Evolutionary conservation across 1,140 invertebrate genomes (phyloP).

Genomic region (Euura saliciscinereae): DNA sequence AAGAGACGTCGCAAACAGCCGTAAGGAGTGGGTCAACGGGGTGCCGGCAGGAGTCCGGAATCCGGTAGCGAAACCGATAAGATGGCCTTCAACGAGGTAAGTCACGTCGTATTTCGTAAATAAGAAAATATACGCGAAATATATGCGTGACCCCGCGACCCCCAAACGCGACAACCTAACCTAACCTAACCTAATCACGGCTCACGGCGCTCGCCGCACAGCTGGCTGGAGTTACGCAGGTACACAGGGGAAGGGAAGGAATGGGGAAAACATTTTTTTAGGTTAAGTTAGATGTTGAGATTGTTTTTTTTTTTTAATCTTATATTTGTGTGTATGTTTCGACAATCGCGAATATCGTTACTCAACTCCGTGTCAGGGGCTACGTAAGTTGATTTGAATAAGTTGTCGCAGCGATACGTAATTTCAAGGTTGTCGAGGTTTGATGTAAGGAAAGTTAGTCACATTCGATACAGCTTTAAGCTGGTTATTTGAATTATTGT

Average conservation of each 20-base stretch:
- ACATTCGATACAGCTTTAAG: not conserved
- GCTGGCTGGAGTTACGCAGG: not conserved
- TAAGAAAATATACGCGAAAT: not conserved
- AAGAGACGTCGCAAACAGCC: constrained; percentile 2
- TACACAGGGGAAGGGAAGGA: not conserved
- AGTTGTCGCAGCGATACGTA: not conserved
- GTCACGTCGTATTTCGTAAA: constrained; percentile 12
- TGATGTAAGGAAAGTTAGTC: not conserved
- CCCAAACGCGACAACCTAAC: constrained; percentile 1
- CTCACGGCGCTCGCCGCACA: not conserved
- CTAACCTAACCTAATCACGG: not conserved
- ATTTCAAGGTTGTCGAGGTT: not conserved
- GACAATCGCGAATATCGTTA: not conserved
- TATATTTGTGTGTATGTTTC: too few species aligned
- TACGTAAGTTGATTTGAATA: not conserved
- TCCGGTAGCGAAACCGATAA: constrained; percentile 56
- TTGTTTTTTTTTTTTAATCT: not conserved
- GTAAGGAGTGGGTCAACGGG: constrained; percentile 53
- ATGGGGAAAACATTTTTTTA: not conserved
- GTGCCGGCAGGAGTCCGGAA: constrained; percentile 52
- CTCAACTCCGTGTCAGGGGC: not conserved
- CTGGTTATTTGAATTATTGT: not conserved
- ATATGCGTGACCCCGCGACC: not conserved
- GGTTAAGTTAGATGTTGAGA: not conserved
- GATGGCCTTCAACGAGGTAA: constrained; percentile 61